Evolutionary conservation across 2,888 invertebrate species (phyloP), one percentile per base, ranked within the genome.

Genomic region (Leptopilina syphax): DNA sequence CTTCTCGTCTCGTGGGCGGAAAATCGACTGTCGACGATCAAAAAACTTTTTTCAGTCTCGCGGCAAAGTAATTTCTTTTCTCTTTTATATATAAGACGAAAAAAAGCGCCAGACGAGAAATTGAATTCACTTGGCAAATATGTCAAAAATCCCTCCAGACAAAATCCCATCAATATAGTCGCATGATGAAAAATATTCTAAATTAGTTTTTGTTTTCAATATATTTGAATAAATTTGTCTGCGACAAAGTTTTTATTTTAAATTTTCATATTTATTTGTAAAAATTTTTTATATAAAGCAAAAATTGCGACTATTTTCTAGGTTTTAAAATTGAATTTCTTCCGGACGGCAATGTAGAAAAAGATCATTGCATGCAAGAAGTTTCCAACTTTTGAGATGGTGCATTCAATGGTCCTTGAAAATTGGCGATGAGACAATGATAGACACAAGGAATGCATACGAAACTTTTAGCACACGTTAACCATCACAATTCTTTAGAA

Each of bases 361-460:
- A 73, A 54, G 73, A 73, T 57, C 24, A 13, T 27, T 18, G 54
- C n/a, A 73, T 57, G 34, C 73, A 34, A 73, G 57, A 34, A 73
- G 73, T 73, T 73, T 73, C 27, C 73, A 73, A 73, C 57, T 60
- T 50, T 73, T 60, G 73, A 73, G 57, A 10, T 34, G 57, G 41
- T 60, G 73, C 27, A 60, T 34, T 73, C 73, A 73, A 73, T 73
- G 73, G 73, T 18, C 57, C 73, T 73, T 73, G 73, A 73, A 73
- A 73, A 57, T 57, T 73, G 57, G 5, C 73, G 57, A 73, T 73
- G 57, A 73, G 73, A 73, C 57, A 57, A 57, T 73, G 73, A 73
- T 57, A 73, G 54, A 60, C 73, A 73, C 57, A 60, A 34, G 13
- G n/a, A 73, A 34, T 73, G 57, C 41, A 73, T 73, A 34, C 5